Base-by-base conservation (phyloP, 2,113 vertebrate species). In the Chunga burmeisteri region DNA sequence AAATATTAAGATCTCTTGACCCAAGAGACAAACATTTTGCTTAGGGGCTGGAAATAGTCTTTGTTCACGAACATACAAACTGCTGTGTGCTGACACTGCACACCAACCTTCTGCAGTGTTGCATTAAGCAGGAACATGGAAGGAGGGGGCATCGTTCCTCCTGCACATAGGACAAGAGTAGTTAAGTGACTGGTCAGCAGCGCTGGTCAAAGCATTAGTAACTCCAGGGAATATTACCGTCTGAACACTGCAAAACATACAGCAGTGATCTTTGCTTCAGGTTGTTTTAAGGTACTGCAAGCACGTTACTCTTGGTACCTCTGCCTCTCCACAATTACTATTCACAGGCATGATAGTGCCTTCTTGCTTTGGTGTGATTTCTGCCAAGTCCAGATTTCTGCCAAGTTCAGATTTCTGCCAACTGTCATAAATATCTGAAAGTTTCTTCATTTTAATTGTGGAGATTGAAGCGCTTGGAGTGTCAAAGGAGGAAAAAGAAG, bases 111-210 rank as follows among this genome's bases (percentile, higher is more conserved):
- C 38, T 88, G 36, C 53, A 77, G 85, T 40, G 46, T 26, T 42
- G 40, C 20, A 22, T 44, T 44, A 59, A 94, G 42, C 1, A 12
- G 56, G 34, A 75, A 49, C 16, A 47, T 26, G 32, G 16, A 79
- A 82, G 56, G 32, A 85, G 77, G 25, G 30, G n/a, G 29, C 2
- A 10, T 59, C 32, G 4, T 62, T 95, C 52, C 30, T 87, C 21
- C 56, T 79, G 6, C 17, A 19, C 2, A 1, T 0, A 49, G 49
- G 25, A 49, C 12, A 17, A 2, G 2, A 61, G 44, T 14, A 23
- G 29, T 88, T 70, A 71, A 77, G 29, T 23, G 17, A 40, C 19
- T 73, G 44, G 52, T 50, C 68, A 91, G 65, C 53, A 83, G 7
- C 3, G 0, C 44, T 72, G 30, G 52, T 81, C 65, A 81, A 23